Conservation (phyloP, 2,113 vertebrate species). For the Coptodon bakossiorum region DNA sequence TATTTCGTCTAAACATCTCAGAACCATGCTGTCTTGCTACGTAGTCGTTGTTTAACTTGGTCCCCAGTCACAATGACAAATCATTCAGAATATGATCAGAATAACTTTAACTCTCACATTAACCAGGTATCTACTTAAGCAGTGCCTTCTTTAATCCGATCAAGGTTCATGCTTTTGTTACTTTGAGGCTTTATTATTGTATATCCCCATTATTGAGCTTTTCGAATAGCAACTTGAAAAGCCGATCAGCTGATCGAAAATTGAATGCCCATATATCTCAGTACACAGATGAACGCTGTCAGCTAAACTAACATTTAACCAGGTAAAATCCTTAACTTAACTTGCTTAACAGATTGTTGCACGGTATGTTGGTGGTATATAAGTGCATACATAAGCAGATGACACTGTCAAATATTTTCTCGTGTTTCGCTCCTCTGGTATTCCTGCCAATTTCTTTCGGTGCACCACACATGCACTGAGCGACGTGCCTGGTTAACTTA, state of each 20-base stretch:
- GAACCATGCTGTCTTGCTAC: background rate
- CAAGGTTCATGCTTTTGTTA: background rate
- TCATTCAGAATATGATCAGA: background rate
- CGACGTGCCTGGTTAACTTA: background rate
- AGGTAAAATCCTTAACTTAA: fast-evolving
- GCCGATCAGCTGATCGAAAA: background rate
- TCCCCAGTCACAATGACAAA: fast-evolving
- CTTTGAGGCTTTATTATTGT: background rate
- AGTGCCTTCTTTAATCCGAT: background rate
- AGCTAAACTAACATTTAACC: background rate
- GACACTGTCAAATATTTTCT: background rate
- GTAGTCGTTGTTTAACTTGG: background rate
- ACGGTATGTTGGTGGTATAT: background rate
- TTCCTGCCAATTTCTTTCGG: background rate
- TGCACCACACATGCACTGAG: background rate
- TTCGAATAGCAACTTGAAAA: fast-evolving
- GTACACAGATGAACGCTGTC: fast-evolving
- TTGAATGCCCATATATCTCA: background rate
- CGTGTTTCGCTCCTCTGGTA: fast-evolving
- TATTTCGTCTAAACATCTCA: fast-evolving
- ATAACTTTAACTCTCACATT: background rate
- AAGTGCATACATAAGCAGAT: background rate
- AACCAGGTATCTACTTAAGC: background rate
- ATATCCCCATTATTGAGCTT: background rate
- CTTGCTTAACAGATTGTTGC: background rate